Conservation (phyloP, 2,113 vertebrate genomes). For the Oreochromis spilurus region DNA sequence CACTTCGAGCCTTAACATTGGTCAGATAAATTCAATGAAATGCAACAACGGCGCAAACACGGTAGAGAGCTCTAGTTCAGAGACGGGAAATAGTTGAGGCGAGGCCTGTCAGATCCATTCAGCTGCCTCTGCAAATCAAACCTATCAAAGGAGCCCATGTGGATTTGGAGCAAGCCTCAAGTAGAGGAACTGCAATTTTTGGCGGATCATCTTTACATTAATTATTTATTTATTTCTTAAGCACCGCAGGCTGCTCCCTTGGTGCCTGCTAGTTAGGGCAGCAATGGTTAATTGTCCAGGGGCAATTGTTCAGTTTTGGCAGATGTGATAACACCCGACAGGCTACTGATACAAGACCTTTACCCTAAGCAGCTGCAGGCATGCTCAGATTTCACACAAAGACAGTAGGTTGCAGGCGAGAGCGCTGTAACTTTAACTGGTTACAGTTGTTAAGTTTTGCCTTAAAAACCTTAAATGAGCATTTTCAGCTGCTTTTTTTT, state of each 20-base stretch:
- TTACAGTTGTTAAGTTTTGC: background rate
- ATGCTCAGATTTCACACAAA: background rate
- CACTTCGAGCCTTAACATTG: background rate
- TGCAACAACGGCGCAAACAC: background rate
- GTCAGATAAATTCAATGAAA: background rate
- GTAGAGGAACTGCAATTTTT: background rate
- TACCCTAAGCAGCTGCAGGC: background rate
- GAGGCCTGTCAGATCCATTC: background rate
- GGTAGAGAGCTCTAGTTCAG: background rate
- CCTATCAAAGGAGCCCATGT: background rate
- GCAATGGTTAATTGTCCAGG: background rate
- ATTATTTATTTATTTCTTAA: background rate
- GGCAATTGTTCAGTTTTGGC: background rate
- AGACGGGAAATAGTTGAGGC: background rate
- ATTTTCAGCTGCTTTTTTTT: background rate
- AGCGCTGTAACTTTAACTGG: background rate
- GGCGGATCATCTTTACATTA: background rate
- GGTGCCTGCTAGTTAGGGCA: background rate
- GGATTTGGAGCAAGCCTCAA: background rate
- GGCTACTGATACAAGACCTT: background rate
- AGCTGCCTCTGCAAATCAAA: background rate
- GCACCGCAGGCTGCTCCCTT: background rate
- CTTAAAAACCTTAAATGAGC: background rate
- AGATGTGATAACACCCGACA: background rate
- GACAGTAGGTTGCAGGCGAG: background rate